Conservation (phyloP, 2,797 vertebrate species). For the Phataginus tricuspis region DNA sequence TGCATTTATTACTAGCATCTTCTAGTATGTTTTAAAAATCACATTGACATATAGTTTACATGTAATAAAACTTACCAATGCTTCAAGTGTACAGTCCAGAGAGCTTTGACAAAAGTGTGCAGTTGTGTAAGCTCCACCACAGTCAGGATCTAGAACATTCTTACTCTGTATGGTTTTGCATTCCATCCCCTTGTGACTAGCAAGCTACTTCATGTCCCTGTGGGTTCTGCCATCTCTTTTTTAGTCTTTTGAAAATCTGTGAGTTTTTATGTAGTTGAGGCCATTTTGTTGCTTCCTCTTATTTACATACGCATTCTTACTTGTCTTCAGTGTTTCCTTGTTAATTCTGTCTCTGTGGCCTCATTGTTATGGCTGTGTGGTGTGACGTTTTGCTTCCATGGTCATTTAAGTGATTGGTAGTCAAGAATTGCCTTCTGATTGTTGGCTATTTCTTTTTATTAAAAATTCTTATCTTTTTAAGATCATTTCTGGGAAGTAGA, state of each 20-base stretch:
- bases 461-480: background rate
- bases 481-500: background rate
- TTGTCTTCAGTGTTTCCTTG: no score
- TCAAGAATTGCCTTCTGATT: background rate
- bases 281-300: accelerated
- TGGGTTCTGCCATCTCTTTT: accelerated
- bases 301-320: accelerated
- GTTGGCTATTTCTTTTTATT: background rate
- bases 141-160: accelerated
- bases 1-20: background rate
- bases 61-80: accelerated
- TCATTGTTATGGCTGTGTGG: accelerated
- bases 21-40: background rate
- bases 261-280: accelerated
- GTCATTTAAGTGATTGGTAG: accelerated
- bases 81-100: no score
- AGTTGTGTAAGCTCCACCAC: background rate
- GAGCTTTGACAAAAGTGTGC: accelerated
- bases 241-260: accelerated
- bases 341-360: background rate
- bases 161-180: accelerated
- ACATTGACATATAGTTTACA: accelerated
- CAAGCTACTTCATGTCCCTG: accelerated
- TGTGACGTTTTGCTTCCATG: background rate
- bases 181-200: accelerated